Evolutionary conservation across 2,888 invertebrate genomes (phyloP).

Genomic region (Phaonia tiefii): DNA sequence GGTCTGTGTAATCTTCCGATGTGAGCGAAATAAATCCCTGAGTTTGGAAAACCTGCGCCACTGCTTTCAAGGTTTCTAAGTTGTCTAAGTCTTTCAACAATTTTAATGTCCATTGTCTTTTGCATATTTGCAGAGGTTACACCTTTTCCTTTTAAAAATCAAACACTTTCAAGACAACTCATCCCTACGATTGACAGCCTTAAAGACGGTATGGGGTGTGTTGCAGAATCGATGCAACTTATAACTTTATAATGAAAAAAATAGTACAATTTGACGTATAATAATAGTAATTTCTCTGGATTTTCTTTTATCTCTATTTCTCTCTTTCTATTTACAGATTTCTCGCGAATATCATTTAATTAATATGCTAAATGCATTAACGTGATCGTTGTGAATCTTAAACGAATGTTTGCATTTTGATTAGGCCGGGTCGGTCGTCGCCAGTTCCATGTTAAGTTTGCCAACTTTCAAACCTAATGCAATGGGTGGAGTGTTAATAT

Average conservation of each 20-base stretch:
- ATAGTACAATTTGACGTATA: not conserved
- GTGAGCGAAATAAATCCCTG: too few relatives aligned
- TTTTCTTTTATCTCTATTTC: not conserved
- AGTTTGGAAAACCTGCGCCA: too few relatives aligned
- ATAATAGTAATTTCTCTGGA: slow-evolving; percentile 18
- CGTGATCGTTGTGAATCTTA: slow-evolving; percentile 30
- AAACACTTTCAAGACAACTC: too few relatives aligned
- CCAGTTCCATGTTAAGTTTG: not conserved
- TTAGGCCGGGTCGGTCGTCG: not conserved
- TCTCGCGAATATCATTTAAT: slow-evolving; percentile 16
- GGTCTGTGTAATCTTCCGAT: too few relatives aligned
- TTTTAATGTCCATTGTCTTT: too few relatives aligned
- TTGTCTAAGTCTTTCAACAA: too few relatives aligned
- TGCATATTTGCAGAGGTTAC: too few relatives aligned
- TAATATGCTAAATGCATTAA: slow-evolving; percentile 24
- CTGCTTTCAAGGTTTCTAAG: too few relatives aligned
- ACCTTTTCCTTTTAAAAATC: too few relatives aligned
- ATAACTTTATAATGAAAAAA: slow-evolving; percentile 2
- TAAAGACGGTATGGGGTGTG: too few relatives aligned
- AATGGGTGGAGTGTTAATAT: not conserved
- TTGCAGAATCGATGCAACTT: not conserved
- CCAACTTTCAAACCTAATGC: not conserved
- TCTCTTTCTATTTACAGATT: slow-evolving; percentile 27
- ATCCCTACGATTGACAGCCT: too few relatives aligned
- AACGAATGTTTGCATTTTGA: slow-evolving; percentile 31